Evolutionary conservation across 1,140 invertebrate species (phyloP), one percentile per base, ranked within the genome.

Genomic region (Saccostrea cuccullata): DNA sequence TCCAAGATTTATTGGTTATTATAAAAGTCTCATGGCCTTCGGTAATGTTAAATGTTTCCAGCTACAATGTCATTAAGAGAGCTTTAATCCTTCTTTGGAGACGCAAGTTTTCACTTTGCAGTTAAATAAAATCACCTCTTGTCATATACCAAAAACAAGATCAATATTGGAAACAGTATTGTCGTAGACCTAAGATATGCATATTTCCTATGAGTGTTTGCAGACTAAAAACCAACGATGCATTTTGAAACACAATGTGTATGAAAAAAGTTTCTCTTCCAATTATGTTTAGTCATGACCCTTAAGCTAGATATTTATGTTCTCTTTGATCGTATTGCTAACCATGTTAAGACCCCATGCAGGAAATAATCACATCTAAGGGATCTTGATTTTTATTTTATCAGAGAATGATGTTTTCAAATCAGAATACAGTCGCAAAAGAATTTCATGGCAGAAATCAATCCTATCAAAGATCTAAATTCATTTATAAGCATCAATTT

Each of bases 231-330:
- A 60, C 3, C 9, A 77, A 23, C 60, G 20, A 77, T 77, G 12
- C 26, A 36, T n/a, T 77, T 77, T 30, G 23, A 12, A 13, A 17
- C 70, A 77, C 26, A 30, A 77, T 64, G 58, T n/a, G 58, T 64
- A 64, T 64, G n/a, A 64, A 64, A 15, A 64, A 17, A 17, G n/a
- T 64, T 64, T 20, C 17, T 20, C 58, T 64, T n/a, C 58, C 47
- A 47, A 64, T 64, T 64, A 64, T 77, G 70, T 77, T 77, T 30
- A 77, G 70, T 77, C 70, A 77, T 15, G 3, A 26, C 70, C 70
- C 70, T 77, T 11, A 11, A 77, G 70, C 26, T 15, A 77, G 70
- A 8, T 36, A 77, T 77, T 30, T 77, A 11, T 36, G 70, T 12
- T 15, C 26, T 36, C 70, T 77, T 77, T 77, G 70, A 77, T 77